Base-by-base conservation (phyloP, 1,140 invertebrate species). In the Heterodera schachtii region DNA sequence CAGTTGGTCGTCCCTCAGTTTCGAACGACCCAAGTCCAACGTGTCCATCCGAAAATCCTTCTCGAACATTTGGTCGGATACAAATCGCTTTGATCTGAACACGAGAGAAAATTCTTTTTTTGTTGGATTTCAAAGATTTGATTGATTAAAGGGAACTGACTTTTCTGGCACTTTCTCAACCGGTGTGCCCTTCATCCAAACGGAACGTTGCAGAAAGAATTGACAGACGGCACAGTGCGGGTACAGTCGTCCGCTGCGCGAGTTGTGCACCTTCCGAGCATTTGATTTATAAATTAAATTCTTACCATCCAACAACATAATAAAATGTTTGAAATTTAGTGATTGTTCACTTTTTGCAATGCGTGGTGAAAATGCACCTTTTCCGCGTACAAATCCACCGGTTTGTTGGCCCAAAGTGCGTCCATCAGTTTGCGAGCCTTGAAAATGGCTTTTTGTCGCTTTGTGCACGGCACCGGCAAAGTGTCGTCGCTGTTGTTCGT, bases 151-250 rank as follows among this genome's bases (percentile, higher is more conserved):
- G 31, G 31, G 31, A 13, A 66, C 43, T 41, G 41, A 79, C 79
- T 41, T 80, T 80, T 80, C 60, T 1, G 79, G 70, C 31, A 79
- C 31, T 9, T 31, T 75, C 16, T 80, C 79, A n/a, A 66, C 77
- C 46, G n/a, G 21, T 3, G 79, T 13, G 46, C 57, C 11, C 13
- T 57, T 31, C n/a, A 44, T 73, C 79, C 57, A 75, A 43, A 75
- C 71, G 21, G 64, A 73, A 73, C 69, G 69, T 16, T 74, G 69
- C 44, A 84, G 3, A 70, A 83, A 83, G 41, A 84, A 84, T 46
- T 83, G 82, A 57, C 82, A 83, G 11, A 83, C 82, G 80, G 73
- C 60, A 43, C 73, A 83, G 73, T 83, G 82, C 57, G 83, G 82
- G 71, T 44, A 83, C 16, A 57, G 49, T 41, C 52, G 49, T 11